A percentile compares a stretch with the other conserved stretches of the same genome.
These are phyloP conservation scores for Sebastes vulpes DNA, from an alignment of 2,797 vertebrate genomes.

Conservation along the genomic window DNA sequence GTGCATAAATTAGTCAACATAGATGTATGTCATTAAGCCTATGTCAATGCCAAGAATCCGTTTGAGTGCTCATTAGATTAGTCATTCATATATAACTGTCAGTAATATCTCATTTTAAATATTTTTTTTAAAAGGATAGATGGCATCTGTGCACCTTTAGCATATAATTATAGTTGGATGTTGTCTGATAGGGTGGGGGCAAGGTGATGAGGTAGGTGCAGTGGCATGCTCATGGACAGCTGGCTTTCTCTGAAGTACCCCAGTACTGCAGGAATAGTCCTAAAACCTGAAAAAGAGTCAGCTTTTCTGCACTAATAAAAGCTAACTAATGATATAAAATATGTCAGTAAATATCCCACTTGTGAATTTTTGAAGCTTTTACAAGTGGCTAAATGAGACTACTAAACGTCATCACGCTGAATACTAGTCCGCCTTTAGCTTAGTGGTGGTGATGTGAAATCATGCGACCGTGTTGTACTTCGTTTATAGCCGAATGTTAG, in stretches of 20 bases:
- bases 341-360: too few relatives aligned
- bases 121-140: neutral
- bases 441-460: too few relatives aligned
- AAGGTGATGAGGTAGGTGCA: neutral
- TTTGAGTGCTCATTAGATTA: slow-evolving; percentile 2
- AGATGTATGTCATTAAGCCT: neutral
- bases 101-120: neutral
- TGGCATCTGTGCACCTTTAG: neutral
- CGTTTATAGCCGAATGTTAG: too few relatives aligned
- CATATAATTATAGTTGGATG: neutral
- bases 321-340: too few relatives aligned
- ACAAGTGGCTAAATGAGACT: too few relatives aligned
- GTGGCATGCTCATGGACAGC: neutral
- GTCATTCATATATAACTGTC: neutral
- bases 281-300: too few relatives aligned
- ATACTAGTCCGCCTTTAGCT: too few relatives aligned
- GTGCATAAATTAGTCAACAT: neutral
- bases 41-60: neutral
- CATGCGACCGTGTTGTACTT: too few relatives aligned
- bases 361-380: too few relatives aligned
- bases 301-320: too few relatives aligned
- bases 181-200: neutral
- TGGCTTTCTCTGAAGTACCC: slow-evolving; percentile 11
- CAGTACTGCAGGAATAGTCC: too few relatives aligned
- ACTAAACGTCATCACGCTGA: too few relatives aligned